A percentile compares a stretch with the other conserved stretches of the same genome.
Conservation (phyloP, 2,797 vertebrate species). For the Eulemur albifrons region DNA sequence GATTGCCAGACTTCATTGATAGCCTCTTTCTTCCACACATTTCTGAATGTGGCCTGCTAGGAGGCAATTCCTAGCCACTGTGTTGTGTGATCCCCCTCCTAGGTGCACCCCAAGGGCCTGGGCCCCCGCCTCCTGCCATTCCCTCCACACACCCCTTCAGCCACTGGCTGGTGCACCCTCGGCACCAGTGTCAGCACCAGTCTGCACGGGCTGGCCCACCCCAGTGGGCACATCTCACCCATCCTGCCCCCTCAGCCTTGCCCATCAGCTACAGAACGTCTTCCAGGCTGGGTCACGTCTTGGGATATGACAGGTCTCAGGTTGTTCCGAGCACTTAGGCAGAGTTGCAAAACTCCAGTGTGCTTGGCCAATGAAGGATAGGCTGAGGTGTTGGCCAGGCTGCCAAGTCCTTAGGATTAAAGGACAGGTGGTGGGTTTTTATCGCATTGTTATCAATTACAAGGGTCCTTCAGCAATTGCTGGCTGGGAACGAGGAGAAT, state of each 20-base stretch:
- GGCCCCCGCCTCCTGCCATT: background rate
- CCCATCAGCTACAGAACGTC: background rate
- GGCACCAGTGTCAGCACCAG: background rate
- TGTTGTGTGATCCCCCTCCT: background rate
- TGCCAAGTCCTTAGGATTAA: constrained; percentile 7
- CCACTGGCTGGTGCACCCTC: background rate
- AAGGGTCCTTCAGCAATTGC: constrained; percentile 34
- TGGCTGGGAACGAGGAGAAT: background rate
- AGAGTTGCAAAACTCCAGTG: background rate
- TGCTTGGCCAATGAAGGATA: background rate
- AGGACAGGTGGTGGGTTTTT: constrained; percentile 62
- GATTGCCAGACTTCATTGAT: background rate
- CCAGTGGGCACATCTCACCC: background rate
- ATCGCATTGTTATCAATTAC: constrained; percentile 51
- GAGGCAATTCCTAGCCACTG: background rate
- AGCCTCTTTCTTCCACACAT: background rate
- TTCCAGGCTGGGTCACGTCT: background rate
- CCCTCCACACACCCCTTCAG: accelerated
- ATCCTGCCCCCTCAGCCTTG: background rate
- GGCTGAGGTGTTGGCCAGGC: background rate
- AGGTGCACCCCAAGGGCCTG: background rate
- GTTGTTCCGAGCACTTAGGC: background rate
- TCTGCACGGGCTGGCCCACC: accelerated
- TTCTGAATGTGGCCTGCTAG: background rate
- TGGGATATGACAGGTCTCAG: background rate